Base-by-base conservation (phyloP, 2,888 invertebrate genomes). In the Drosophila cognata region DNA sequence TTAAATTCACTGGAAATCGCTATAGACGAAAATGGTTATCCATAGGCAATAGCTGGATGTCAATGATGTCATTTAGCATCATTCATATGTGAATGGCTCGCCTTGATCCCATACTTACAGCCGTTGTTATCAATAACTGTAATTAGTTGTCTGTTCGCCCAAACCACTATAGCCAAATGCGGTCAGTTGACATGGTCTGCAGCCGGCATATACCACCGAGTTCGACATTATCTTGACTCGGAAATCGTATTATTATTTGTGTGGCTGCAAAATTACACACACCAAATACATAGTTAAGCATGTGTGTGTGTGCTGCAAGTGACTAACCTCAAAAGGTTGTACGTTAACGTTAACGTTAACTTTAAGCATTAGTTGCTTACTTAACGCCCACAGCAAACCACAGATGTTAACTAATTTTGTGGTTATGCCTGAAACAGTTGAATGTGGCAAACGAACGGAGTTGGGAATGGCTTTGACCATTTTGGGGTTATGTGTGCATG, bases 341-440 rank as follows among this genome's bases (percentile, higher is more conserved):
- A 82, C 74, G 72, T 87, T 87, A 76, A 90, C 33, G 56, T 65
- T 57, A 69, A 79, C 74, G 69, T 86, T 76, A 84, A 84, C 78
- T 79, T 86, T 76, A 80, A 88, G 84, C 89, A 76, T 86, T 77
- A 80, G 74, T 81, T 80, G 80, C 82, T 82, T 88, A 88, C 84
- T 81, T 83, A 85, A 74, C 83, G 81, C 66, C 72, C 75, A 79
- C 68, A 71, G 52, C 74, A 50, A 53, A 80, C 87, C 90, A 75
- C 87, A 90, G 82, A 86, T 76, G 87, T 82, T 84, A 81, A 84
- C 90, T 90, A 88, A 88, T 88, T 90, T 86, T 90, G 87, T 64
- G 87, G 87, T 86, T 76, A 43, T 71, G 77, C 57, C 87, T 78
- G 82, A 89, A 88, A 81, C 84, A 74, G 88, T 88, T 88, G 77